Conservation (phyloP, 2,113 vertebrate genomes). For the Monarcha castaneiventris region DNA sequence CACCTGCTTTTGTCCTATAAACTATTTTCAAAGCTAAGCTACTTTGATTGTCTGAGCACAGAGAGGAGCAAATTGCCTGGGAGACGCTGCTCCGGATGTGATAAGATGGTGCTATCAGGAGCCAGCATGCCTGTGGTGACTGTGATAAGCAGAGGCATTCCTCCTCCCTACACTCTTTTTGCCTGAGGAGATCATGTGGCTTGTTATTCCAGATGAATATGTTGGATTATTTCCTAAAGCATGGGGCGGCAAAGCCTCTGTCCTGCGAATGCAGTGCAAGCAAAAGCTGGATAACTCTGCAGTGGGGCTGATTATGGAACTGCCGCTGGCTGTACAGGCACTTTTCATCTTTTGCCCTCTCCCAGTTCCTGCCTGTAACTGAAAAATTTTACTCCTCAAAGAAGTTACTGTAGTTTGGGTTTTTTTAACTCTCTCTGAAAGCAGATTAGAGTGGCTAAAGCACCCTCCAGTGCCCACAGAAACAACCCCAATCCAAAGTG, state of each 20-base stretch:
- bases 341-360: neutral
- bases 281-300: neutral
- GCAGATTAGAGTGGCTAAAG: neutral
- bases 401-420: neutral
- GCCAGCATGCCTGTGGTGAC: neutral
- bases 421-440: neutral
- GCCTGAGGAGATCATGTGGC: neutral
- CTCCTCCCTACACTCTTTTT: neutral
- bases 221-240: neutral
- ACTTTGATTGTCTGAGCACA: neutral
- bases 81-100: accelerated
- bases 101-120: neutral
- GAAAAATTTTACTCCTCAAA: neutral
- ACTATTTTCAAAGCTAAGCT: neutral
- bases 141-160: neutral
- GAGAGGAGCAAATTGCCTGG: neutral
- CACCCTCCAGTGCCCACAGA: neutral
- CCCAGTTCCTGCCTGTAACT: neutral
- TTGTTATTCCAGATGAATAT: neutral
- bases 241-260: neutral
- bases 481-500: neutral
- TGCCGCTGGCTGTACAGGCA: accelerated
- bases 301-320: neutral
- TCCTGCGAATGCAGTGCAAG: accelerated
- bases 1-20: neutral